Conservation (phyloP, 2,888 invertebrate genomes). For the Boloria selene region DNA sequence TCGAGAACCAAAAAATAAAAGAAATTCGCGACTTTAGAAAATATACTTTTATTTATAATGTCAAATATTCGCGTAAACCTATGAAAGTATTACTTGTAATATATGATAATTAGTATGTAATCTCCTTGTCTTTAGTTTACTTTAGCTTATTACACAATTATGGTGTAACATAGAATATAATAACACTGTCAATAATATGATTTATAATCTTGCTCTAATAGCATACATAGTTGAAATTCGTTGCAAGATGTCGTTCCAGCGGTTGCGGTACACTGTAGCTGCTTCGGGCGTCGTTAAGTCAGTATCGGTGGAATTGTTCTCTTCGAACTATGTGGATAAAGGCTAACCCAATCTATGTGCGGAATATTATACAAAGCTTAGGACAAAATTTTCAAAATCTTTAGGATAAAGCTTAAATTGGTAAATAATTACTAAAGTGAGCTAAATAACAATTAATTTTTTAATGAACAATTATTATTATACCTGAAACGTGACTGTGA, state of each 20-base stretch:
- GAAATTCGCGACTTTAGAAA: no score
- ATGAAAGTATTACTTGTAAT: no score
- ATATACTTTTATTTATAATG: no score
- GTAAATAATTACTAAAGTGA: neutral
- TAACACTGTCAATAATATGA: neutral
- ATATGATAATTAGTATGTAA: no score
- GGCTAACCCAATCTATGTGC: conserved; percentile 17
- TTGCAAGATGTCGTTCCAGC: conserved; percentile 29
- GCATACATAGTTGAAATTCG: conserved; percentile 36
- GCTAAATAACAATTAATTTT: no score
- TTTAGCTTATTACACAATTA: no score
- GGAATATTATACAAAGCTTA: conserved; percentile 12
- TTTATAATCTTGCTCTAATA: conserved; percentile 20
- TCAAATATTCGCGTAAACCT: no score
- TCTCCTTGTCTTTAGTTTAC: no score
- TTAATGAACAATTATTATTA: no score
- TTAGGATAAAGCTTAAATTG: neutral
- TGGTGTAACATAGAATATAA: no score
- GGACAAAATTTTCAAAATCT: neutral
- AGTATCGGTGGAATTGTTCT: conserved; percentile 27
- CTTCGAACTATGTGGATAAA: conserved; percentile 25
- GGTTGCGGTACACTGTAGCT: conserved; percentile 26
- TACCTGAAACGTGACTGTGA: no score
- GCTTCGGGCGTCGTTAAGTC: conserved; percentile 25
- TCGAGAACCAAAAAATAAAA: no score